Base-by-base conservation (phyloP, 2,797 vertebrate species). In the Fundulus diaphanus region DNA sequence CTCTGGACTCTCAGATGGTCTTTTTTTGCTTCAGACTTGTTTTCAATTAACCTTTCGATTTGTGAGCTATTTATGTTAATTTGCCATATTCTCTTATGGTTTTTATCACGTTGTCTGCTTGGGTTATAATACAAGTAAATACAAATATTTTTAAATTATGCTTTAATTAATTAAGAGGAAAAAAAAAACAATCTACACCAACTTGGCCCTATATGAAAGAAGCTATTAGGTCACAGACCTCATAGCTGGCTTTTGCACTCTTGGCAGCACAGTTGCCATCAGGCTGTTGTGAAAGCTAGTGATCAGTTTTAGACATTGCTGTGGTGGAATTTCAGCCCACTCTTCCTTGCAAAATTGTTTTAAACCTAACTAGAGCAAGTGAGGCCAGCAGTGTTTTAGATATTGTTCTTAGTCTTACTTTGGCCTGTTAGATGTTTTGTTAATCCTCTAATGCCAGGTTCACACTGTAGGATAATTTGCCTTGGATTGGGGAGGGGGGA, bases 61-160 rank as follows among this genome's bases (percentile, higher is more conserved):
- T 66, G 12, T 66, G 63, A 66, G n/a, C 63, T 42, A 42, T 42
- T 66, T 66, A 65, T 66, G 37, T 27, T 66, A 66, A 66, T 66
- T 42, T 66, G 63, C 37, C 7, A 13, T 66, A 15, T 12, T 65
- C 61, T 42, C 37, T n/a, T 42, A 42, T 15, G 2, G 35, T 42
- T 42, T 66, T 15, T 24, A 29, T 24, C 15, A 66, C n/a, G 37
- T 42, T 42, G n/a, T 65, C 35, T 37, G 42, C 7, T 3, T 42
- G 24, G 63, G 63, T 66, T 42, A 27, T 66, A 42, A 27, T 15
- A 8, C 1, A 1, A 24, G 13, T 66, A 66, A 66, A 66, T 65
- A n/a, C 35, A 42, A 42, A 63, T 27, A 22, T 66, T 66, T 66
- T 66, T 15, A 42, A 66, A 66, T 40, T 4, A 66, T 66, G 37